phyloP scores from a whole-genome alignment of 2,888 invertebrate species.

The Drosophila austrosaltans region DNA sequence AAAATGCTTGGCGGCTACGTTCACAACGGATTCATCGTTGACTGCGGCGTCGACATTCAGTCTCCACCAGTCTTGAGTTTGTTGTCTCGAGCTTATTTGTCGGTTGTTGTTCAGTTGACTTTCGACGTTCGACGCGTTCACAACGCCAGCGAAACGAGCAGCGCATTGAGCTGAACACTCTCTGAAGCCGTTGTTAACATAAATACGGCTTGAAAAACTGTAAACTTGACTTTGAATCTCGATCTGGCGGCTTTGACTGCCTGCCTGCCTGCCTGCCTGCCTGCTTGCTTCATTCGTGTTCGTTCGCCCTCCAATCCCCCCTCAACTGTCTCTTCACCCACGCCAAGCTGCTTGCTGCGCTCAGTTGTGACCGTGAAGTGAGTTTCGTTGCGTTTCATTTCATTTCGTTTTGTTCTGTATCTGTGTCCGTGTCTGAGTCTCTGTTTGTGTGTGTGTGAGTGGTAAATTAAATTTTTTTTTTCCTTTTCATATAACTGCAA shows the following conservation, averaged over 20 bases:
- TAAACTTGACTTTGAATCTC: constrained; percentile 61
- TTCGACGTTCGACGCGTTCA: constrained; percentile 60
- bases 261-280: no score
- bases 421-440: constrained; percentile 3
- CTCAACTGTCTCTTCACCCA: constrained; percentile 35
- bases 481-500: constrained; percentile 49
- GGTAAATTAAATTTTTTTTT: constrained; percentile 39
- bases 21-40: background rate
- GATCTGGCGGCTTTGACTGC: constrained; percentile 21
- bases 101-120: constrained; percentile 57
- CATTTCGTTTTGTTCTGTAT: constrained; percentile 9
- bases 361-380: constrained; percentile 47
- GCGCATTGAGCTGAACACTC: background rate
- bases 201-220: constrained; percentile 11
- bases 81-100: constrained; percentile 46
- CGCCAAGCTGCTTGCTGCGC: constrained; percentile 28
- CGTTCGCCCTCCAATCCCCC: background rate
- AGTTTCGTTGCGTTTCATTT: constrained; percentile 44
- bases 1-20: background rate
- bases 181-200: background rate
- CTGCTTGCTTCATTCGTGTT: background rate
- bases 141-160: constrained; percentile 47
- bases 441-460: constrained; percentile 33
- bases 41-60: background rate
- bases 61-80: background rate